Evolutionary conservation across 64 coral and sea anemone genomes (phyloP).

Genomic region (Pachyseris speciosa): DNA sequence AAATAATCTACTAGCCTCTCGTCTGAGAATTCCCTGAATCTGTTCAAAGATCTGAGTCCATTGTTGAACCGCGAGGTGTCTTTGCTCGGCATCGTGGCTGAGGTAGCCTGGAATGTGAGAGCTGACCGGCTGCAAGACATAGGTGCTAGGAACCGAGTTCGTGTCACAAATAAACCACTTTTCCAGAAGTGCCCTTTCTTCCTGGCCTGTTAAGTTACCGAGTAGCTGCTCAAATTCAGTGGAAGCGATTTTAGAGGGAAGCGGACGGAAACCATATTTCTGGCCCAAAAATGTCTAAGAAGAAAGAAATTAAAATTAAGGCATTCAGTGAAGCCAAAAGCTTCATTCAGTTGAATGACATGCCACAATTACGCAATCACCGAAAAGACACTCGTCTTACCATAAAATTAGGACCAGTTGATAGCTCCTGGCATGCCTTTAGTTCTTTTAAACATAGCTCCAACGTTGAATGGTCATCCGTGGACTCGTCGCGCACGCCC

Average conservation of each 20-base stretch:
- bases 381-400: constrained; percentile 1
- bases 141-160: constrained; percentile 49
- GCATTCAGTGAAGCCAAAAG: not conserved
- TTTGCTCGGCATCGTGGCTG: constrained; percentile 20
- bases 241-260: constrained; percentile 45
- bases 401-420: constrained; percentile 91
- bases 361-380: no score
- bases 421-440: constrained; percentile 78
- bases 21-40: constrained; percentile 65
- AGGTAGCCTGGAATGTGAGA: constrained; percentile 64
- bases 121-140: constrained; percentile 75
- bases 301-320: not conserved
- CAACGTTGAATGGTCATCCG: constrained; percentile 81
- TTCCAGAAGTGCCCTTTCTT: constrained; percentile 22
- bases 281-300: constrained; percentile 60
- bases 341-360: not conserved
- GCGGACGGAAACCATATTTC: constrained; percentile 72
- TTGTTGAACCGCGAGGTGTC: constrained; percentile 24
- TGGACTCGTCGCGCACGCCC: constrained; percentile 79
- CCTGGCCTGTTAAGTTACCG: not conserved
- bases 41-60: constrained; percentile 65
- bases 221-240: constrained; percentile 62
- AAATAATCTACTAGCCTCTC: constrained; percentile 30
- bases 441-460: constrained; percentile 89
- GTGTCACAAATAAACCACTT: constrained; percentile 70